A percentile compares a stretch with the other conserved stretches of the same genome.
Evolutionary conservation across 2,113 vertebrate genomes (phyloP).

Genomic region (Mesocricetus auratus): DNA sequence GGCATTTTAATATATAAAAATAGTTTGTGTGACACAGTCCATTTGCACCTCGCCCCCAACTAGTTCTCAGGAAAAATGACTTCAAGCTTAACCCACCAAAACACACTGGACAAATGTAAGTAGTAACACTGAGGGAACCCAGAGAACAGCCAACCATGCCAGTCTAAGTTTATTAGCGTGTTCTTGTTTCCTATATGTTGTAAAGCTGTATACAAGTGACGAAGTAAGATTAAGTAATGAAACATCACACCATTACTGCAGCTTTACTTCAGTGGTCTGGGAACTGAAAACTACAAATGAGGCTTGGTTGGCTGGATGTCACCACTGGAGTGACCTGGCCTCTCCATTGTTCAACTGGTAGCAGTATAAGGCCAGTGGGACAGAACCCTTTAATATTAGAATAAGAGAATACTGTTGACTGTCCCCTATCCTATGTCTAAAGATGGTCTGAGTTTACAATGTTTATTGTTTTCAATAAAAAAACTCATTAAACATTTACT

Average conservation of each 20-base stretch:
- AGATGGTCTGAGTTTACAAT: neutral
- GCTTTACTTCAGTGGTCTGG: neutral
- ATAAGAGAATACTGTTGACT: neutral
- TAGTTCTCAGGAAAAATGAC: conserved; percentile 7
- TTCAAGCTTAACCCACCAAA: neutral
- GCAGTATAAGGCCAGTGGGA: neutral
- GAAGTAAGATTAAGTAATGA: neutral
- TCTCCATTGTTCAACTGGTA: neutral
- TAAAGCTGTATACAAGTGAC: neutral
- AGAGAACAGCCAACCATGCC: neutral
- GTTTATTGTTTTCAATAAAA: conserved; percentile 31
- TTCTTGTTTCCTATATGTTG: neutral
- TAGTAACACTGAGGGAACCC: neutral
- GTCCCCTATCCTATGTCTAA: neutral
- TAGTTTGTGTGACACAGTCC: neutral
- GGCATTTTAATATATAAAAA: conserved; percentile 19
- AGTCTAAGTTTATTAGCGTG: neutral
- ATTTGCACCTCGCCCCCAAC: neutral
- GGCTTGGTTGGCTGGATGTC: neutral
- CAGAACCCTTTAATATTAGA: neutral
- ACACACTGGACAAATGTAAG: conserved; percentile 17
- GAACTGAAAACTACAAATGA: neutral
- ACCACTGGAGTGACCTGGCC: neutral
- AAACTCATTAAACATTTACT: neutral
- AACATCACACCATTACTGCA: neutral